Evolutionary conservation across 1,140 invertebrate genomes (phyloP).

Genomic region (Amyelois transitella): DNA sequence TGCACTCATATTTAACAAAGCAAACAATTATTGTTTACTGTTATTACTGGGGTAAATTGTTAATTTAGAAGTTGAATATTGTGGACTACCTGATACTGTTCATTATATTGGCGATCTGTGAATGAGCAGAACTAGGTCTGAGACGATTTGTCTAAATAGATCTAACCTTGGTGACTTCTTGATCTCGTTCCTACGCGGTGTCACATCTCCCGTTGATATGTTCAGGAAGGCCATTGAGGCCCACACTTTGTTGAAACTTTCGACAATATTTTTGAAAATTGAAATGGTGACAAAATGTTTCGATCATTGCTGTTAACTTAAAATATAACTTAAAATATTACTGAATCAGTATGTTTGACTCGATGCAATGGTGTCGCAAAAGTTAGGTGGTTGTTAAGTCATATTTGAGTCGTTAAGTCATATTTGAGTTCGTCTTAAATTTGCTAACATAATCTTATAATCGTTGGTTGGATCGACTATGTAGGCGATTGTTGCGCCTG

Average conservation of each 20-base stretch:
- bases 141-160: slow-evolving; percentile 65
- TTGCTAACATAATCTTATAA: slow-evolving; percentile 42
- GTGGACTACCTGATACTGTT: neutral
- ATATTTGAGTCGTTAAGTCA: neutral
- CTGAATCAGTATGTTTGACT: no score
- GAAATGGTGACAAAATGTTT: neutral
- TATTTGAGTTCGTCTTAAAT: slow-evolving; percentile 3
- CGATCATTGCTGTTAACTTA: neutral
- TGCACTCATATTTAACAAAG: no score
- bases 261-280: neutral
- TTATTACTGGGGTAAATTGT: neutral
- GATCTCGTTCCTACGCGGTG: slow-evolving; percentile 61
- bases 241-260: neutral
- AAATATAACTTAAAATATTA: no score
- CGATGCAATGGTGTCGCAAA: no score
- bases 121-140: neutral
- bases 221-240: slow-evolving; percentile 34
- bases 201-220: slow-evolving; percentile 39
- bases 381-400: no score
- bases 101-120: neutral
- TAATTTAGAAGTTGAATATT: neutral
- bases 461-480: slow-evolving; percentile 45
- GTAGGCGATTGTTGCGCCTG: slow-evolving; percentile 57
- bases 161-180: slow-evolving; percentile 67
- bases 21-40: neutral